A percentile compares a stretch with the other conserved stretches of the same genome.
Conservation (phyloP, 2,113 vertebrate species). For the Podiceps cristatus region DNA sequence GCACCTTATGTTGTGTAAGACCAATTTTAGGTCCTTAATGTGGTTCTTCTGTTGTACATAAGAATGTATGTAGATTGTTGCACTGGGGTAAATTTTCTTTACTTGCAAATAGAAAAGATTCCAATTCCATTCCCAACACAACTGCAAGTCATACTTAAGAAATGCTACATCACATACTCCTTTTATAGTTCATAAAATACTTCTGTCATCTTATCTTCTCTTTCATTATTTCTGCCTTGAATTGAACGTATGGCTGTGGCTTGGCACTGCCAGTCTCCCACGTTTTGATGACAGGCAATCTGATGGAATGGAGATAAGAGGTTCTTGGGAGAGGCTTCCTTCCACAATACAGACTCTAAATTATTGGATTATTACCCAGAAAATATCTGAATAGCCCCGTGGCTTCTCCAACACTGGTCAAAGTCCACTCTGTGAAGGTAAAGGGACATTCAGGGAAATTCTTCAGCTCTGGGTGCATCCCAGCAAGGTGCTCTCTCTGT, state of each 20-base stretch:
- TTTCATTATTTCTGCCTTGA: background rate
- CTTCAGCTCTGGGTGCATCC: background rate
- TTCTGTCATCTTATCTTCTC: background rate
- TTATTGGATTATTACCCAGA: background rate
- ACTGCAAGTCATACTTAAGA: background rate
- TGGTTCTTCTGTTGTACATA: constrained; percentile 14
- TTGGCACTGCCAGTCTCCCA: background rate
- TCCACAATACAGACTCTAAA: background rate
- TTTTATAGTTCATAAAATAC: background rate
- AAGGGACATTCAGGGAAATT: background rate
- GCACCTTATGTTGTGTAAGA: background rate
- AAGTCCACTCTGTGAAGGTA: background rate
- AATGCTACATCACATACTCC: background rate
- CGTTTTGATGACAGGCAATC: background rate
- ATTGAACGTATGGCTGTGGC: background rate
- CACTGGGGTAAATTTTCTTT: background rate
- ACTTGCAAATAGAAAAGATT: constrained; percentile 17
- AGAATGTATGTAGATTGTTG: constrained; percentile 21
- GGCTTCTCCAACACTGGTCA: background rate
- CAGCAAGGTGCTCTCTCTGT: background rate
- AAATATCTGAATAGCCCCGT: background rate
- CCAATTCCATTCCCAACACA: background rate
- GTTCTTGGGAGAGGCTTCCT: background rate
- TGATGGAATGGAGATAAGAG: background rate
- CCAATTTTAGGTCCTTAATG: constrained; percentile 36